These are phyloP conservation scores for Caenorhabditis inopinata DNA, from an alignment of 1,140 invertebrate species.

Conservation along the genomic window DNA sequence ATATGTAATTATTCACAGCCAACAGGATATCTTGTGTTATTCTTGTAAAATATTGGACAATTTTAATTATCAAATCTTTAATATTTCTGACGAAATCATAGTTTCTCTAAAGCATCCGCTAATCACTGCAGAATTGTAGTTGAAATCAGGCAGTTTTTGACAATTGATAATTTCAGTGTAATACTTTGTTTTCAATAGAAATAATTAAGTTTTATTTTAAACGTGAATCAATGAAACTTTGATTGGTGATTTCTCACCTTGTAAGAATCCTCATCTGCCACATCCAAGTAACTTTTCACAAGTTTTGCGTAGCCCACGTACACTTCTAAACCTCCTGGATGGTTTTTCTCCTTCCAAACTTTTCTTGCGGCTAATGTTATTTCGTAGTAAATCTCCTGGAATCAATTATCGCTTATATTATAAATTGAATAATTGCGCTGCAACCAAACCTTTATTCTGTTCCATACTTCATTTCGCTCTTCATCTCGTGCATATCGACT, in stretches of 20 bases:
- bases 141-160: too few relatives aligned
- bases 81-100: too few relatives aligned
- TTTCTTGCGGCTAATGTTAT: constrained; percentile 29
- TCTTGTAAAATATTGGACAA: too few relatives aligned
- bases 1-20: too few relatives aligned
- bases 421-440: neutral
- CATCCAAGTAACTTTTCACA: constrained; percentile 46
- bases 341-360: constrained; percentile 46
- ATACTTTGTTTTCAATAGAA: too few relatives aligned
- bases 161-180: too few relatives aligned
- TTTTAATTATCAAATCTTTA: too few relatives aligned
- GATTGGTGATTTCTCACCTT: constrained; percentile 37
- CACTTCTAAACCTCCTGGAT: constrained; percentile 21
- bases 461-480: constrained; percentile 39
- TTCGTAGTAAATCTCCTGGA: constrained; percentile 41
- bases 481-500: constrained; percentile 39
- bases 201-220: too few relatives aligned
- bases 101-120: too few relatives aligned
- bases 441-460: constrained; percentile 33
- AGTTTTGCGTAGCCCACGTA: constrained; percentile 44
- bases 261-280: constrained; percentile 44
- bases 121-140: too few relatives aligned
- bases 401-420: neutral
- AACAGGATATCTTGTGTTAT: too few relatives aligned
- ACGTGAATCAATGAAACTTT: too few relatives aligned